phyloP scores from a whole-genome alignment of 2,797 vertebrate genomes.

The Acanthopagrus latus region DNA sequence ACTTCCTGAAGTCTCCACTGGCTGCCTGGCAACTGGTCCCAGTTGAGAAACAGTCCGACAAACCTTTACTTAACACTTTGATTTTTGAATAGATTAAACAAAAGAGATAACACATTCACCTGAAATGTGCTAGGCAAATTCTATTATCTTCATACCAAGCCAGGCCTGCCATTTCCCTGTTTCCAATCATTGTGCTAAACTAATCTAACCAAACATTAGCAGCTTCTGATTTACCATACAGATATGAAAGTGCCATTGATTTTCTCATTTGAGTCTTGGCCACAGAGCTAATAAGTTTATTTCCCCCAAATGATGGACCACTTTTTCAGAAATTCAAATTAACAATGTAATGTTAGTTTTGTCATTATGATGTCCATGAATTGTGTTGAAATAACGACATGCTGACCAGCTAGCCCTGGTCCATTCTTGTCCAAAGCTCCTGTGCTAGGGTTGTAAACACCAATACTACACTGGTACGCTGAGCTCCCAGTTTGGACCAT shows the following conservation, averaged over 20 bases:
- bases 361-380: too few species aligned
- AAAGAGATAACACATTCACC: background rate
- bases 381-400: too few species aligned
- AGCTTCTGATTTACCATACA: background rate
- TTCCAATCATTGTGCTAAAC: background rate
- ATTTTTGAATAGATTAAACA: background rate
- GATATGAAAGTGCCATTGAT: background rate
- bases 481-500: too few species aligned
- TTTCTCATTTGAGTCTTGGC: background rate
- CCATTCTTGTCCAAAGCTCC: too few species aligned
- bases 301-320: background rate
- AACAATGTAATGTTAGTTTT: background rate
- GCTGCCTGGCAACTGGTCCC: conserved; percentile 5
- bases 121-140: background rate
- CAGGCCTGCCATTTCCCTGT: background rate
- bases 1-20: background rate
- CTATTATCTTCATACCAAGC: background rate
- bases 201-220: background rate
- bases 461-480: too few species aligned
- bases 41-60: background rate
- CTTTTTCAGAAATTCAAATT: too few species aligned
- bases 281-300: background rate
- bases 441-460: too few species aligned
- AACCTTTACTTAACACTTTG: background rate
- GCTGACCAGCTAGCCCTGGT: too few species aligned